Conservation (phyloP, 92 coral and sea anemone genomes). For the Porites evermanni region DNA sequence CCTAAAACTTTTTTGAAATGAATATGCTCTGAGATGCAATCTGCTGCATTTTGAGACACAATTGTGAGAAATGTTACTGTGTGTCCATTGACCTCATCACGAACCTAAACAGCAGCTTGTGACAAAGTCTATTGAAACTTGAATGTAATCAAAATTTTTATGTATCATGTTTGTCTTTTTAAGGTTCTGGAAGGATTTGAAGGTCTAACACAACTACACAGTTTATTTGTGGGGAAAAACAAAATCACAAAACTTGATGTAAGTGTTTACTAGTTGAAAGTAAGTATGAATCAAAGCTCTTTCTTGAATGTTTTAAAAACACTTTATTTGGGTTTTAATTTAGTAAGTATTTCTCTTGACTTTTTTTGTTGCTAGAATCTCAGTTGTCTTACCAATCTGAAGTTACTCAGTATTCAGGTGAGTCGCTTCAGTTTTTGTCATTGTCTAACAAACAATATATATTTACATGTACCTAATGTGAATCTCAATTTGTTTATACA, state of each 20-base stretch:
- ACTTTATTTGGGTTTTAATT: too few relatives aligned
- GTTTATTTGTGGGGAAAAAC: conserved; percentile 96
- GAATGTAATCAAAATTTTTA: neutral
- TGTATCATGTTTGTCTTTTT: neutral
- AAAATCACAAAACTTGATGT: conserved; percentile 92
- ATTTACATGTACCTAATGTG: too few relatives aligned
- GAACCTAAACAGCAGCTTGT: too few relatives aligned
- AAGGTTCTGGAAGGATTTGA: conserved; percentile 92
- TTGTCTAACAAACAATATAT: too few relatives aligned
- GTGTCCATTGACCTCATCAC: too few relatives aligned
- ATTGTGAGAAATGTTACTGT: too few relatives aligned
- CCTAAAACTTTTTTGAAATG: too few relatives aligned
- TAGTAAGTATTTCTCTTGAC: neutral
- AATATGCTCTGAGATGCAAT: too few relatives aligned
- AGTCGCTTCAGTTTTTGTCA: neutral
- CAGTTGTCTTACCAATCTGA: conserved; percentile 76
- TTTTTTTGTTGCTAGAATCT: conserved; percentile 69
- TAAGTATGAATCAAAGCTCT: too few relatives aligned
- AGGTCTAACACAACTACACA: conserved; percentile 74
- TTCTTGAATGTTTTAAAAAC: too few relatives aligned
- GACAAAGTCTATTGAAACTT: neutral
- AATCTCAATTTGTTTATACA: too few relatives aligned
- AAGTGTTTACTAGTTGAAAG: conserved; percentile 2
- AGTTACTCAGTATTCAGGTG: conserved; percentile 92
- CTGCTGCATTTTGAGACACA: too few relatives aligned